phyloP scores from a whole-genome alignment of 1,140 invertebrate genomes.

The Meloidogyne exigua region DNA sequence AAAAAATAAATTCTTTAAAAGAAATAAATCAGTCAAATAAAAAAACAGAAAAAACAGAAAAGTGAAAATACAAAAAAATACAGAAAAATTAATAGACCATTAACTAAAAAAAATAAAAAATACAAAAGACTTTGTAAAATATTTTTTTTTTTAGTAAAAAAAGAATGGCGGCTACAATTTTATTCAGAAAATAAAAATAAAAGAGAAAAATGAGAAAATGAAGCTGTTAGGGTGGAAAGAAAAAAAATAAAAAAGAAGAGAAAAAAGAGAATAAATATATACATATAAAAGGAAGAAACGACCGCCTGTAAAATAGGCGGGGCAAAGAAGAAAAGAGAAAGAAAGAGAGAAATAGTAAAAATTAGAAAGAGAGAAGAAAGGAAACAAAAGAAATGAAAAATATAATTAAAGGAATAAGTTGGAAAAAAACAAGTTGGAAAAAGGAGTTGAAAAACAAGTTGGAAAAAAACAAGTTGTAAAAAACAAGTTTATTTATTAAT shows the following conservation, averaged over 20 bases:
- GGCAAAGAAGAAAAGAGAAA: not conserved
- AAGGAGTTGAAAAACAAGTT: no score
- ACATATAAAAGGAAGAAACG: not conserved
- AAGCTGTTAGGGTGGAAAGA: not conserved
- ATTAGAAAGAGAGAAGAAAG: not conserved
- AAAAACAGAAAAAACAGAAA: not conserved
- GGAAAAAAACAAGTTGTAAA: no score
- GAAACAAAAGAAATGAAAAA: not conserved
- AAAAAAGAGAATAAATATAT: not conserved
- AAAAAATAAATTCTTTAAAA: no score
- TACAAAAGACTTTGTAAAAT: not conserved
- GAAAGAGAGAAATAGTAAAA: not conserved
- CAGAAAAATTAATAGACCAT: not conserved
- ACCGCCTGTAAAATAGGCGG: not conserved
- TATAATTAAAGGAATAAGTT: not conserved
- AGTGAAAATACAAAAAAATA: not conserved
- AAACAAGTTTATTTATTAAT: no score
- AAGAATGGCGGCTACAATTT: not conserved
- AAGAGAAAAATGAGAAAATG: not conserved
- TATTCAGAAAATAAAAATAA: not conserved
- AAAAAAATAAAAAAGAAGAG: not conserved
- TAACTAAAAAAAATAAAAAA: not conserved
- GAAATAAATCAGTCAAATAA: not conserved
- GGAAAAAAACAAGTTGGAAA: not conserved
- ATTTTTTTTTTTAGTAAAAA: not conserved